Base-by-base conservation (phyloP, 2,888 invertebrate genomes). In the Cyclophora punctaria region DNA sequence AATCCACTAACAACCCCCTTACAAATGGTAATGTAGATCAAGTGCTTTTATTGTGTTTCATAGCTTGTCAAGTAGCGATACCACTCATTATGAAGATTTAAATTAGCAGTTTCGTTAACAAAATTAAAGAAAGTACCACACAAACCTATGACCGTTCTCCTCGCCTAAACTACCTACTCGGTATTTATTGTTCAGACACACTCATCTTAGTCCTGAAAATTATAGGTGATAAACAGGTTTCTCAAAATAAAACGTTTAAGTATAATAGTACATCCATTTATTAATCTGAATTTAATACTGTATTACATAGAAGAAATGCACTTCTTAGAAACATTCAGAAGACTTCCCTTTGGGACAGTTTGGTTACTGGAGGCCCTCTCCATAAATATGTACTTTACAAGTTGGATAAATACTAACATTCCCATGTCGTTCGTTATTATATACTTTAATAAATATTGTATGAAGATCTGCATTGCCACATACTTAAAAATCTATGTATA, bases 271-370 rank as follows among this genome's bases (percentile, higher is more conserved):
- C 83, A 88, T 88, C 78, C 83, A 87, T 89, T 89, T 88, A 88
- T 84, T 89, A 88, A 83, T 87, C 85, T 78, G 91, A 92, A 92
- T 92, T 92, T 94, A 94, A 94, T 94, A 94, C 94, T 94, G 94
- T 94, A 94, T 93, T 93, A 94, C 93, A 93, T 93, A 93, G 93
- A 93, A 93, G 94, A 94, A 94, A 94, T 94, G 94, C 94, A 94
- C 94, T 93, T 93, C 91, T 91, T 92, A 91, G 93, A 94, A 94
- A 94, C 93, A 93, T 93, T 93, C 93, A 94, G 94, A 94, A 94
- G 94, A 94, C 93, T 90, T 89, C 88, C 89, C 87, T 86, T 84
- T 80, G 88, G 89, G 88, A 88, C 85, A 86, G 80, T 81, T 85
- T 74, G 74, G 60, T 61, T 67, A 71, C 72, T 66, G 80, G 81